Evolutionary conservation across 1,140 invertebrate genomes (phyloP).

Genomic region (Tetramorium parvispinum): DNA sequence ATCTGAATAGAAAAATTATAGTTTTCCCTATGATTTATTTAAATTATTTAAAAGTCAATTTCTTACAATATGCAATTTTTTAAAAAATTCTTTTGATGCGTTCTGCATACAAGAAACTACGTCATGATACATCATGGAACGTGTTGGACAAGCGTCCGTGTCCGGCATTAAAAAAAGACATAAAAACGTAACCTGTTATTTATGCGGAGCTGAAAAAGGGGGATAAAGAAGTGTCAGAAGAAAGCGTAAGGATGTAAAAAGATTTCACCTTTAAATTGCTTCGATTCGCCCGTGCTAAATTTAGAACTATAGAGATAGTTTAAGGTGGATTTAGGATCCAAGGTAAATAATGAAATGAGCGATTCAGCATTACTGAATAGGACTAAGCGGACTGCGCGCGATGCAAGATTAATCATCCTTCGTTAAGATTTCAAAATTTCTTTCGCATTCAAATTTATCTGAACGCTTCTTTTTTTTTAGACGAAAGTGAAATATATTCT

Average conservation of each 20-base stretch:
- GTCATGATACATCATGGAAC: slow-evolving; percentile 14
- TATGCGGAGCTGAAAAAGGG: slow-evolving; percentile 54
- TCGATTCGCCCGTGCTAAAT: slow-evolving; percentile 72
- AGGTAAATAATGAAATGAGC: slow-evolving; percentile 11
- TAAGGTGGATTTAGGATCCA: slow-evolving; percentile 42
- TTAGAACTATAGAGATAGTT: slow-evolving; percentile 70
- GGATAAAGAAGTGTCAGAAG: slow-evolving; percentile 37
- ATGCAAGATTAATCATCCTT: slow-evolving; percentile 32
- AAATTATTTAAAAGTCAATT: neutral
- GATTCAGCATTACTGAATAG: slow-evolving; percentile 20
- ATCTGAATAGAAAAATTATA: neutral
- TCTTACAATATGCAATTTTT: neutral
- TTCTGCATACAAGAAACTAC: neutral
- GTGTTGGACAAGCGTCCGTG: slow-evolving; percentile 18
- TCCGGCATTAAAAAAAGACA: slow-evolving; percentile 66
- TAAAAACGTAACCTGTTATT: slow-evolving; percentile 78
- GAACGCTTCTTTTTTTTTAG: neutral
- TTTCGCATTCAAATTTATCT: neutral
- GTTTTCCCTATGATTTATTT: neutral
- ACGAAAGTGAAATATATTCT: neutral
- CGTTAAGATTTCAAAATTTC: neutral
- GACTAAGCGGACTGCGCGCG: neutral
- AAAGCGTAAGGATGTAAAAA: slow-evolving; percentile 52
- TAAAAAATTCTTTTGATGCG: slow-evolving; percentile 11
- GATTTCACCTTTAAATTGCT: slow-evolving; percentile 59